Percentiles rank a stretch among this genome's conserved stretches.
Conservation (phyloP, 53 echinoderm and acorn worm genomes). For the Glandiceps talaboti region DNA sequence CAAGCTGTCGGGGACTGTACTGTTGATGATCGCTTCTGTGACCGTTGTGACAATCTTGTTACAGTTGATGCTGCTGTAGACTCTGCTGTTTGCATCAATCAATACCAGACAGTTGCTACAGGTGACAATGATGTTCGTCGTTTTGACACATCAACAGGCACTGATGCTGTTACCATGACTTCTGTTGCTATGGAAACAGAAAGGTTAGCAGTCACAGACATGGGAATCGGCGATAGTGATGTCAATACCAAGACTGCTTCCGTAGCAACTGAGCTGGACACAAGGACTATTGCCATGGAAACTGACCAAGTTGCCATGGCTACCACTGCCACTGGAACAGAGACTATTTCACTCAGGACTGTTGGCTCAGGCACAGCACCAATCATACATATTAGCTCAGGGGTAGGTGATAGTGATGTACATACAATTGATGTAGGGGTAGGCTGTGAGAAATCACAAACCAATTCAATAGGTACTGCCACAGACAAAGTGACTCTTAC, state of each 20-base stretch:
- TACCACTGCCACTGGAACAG: neutral
- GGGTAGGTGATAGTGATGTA: neutral
- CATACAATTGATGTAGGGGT: neutral
- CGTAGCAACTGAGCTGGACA: neutral
- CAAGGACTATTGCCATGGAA: neutral
- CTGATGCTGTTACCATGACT: neutral
- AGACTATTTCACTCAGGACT: neutral
- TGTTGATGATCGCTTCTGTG: slow-evolving; percentile 50
- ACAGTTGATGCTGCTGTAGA: slow-evolving; percentile 7
- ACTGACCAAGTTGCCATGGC: neutral
- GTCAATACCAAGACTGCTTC: neutral
- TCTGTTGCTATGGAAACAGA: neutral
- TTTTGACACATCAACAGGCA: neutral
- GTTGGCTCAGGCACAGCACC: neutral
- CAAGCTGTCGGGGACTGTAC: slow-evolving; percentile 40
- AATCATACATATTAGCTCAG: neutral
- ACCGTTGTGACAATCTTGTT: slow-evolving; percentile 45
- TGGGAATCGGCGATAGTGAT: neutral
- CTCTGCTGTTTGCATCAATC: neutral
- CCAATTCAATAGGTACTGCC: neutral
- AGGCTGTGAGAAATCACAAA: neutral
- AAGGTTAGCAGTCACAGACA: neutral
- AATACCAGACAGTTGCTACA: neutral
- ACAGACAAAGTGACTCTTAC: neutral
- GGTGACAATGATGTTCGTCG: neutral